Percentiles rank a stretch among this genome's conserved stretches.
These are phyloP conservation scores for Melinopterus prodromus DNA, from an alignment of 2,888 invertebrate species.

Conservation along the genomic window DNA sequence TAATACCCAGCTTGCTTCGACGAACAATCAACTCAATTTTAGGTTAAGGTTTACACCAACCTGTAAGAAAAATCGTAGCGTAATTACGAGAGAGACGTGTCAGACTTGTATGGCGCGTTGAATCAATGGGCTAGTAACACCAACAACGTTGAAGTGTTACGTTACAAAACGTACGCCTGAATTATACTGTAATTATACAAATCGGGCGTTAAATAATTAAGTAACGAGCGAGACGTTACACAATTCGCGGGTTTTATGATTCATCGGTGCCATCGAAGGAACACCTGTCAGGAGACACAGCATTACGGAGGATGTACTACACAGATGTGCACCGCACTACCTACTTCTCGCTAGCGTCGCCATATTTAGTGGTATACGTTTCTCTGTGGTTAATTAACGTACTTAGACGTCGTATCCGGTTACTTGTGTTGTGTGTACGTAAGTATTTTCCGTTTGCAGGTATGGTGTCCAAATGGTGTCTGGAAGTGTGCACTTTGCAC, in stretches of 20 bases:
- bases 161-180: not conserved
- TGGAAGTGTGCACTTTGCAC: not conserved
- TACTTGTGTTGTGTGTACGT: not conserved
- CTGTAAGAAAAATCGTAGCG: not conserved
- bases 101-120: not conserved
- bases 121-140: not conserved
- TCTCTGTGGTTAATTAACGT: not conserved
- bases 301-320: not conserved
- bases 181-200: not conserved
- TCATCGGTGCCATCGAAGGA: not conserved
- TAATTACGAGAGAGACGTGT: not conserved
- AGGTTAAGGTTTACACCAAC: not conserved
- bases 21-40: too few species aligned
- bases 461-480: not conserved
- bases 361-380: conserved; percentile 4
- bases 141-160: not conserved
- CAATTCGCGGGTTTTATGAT: not conserved
- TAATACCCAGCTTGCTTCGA: too few species aligned
- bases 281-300: not conserved
- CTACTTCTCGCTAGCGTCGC: not conserved
- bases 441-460: not conserved
- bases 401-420: not conserved
- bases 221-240: not conserved
- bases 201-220: not conserved
- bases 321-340: not conserved